Base-by-base conservation (phyloP, 2,113 vertebrate genomes). In the Crotalus helleri region DNA sequence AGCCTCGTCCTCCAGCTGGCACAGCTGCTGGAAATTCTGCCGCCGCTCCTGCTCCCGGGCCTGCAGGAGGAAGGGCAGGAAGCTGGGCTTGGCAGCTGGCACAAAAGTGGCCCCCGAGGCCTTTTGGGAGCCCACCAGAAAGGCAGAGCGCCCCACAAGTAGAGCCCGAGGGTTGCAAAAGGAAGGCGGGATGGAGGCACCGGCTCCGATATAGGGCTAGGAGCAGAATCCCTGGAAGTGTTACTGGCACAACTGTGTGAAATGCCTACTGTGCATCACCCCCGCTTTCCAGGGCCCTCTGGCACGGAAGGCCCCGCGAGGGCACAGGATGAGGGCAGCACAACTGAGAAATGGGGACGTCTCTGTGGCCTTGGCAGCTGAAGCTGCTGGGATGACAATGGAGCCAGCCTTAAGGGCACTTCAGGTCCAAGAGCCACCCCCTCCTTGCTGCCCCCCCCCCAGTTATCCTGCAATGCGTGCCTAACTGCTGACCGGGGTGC, bases 1-100 rank as follows among this genome's bases (percentile, higher is more conserved):
- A 91, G 98, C 97, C 92, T 98, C 98, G 11, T 97, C 96, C 21
- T 99, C 98, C 96, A 98, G 85, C 97, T 94, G 97, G 92, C 98
- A 96, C 93, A 99, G 97, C 26, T 97, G 96, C 92, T 97, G 97
- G 93, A 98, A 98, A 89, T 99, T 99, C 95, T 97, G 94, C 94
- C 91, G 96, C 89, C 98, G 97, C 94, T 98, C 98, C 19, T 96
- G 96, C 94, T 98, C 98, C 95, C 90, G 97, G 0, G 97, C 98
- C 98, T 99, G 94, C 2, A 23, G 0, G 74, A 1, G 5, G 44
- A 12, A n/a, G 61, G 51, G 92, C 2, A 21, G 29, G 0, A 61
- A 12, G 24, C 69, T 39, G 54, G 51, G 24, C 9, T 21, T 8
- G 13, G 33, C 64, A 10, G 33, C 51, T 13, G 9, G 23, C 13